Evolutionary conservation across 35 echinoderm and acorn worm genomes (phyloP).

Genomic region (Heliocidaris tuberculata): DNA sequence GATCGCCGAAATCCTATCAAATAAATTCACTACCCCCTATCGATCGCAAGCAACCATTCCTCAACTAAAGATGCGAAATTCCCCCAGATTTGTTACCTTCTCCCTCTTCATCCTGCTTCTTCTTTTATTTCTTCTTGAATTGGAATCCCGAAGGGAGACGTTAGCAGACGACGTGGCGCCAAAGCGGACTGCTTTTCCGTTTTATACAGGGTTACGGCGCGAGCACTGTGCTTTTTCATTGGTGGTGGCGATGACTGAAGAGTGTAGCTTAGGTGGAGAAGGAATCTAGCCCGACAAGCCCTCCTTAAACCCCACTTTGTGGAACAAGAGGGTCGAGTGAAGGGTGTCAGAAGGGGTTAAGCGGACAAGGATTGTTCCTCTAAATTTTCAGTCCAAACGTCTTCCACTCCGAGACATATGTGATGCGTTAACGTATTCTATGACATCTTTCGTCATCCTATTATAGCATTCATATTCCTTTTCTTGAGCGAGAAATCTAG

Average conservation of each 20-base stretch:
- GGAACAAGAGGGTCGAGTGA: conserved; percentile 31
- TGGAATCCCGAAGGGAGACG: conserved; percentile 23
- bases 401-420: conserved; percentile 18
- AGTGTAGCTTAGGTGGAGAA: conserved; percentile 40
- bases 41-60: background rate
- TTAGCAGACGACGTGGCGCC: conserved; percentile 24
- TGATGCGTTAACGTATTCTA: conserved; percentile 18
- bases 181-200: conserved; percentile 17
- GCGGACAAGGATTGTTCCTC: conserved; percentile 41
- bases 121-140: conserved; percentile 24
- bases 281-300: conserved; percentile 29
- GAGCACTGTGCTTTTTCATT: conserved; percentile 40
- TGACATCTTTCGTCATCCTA: conserved; percentile 38
- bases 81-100: conserved; percentile 19
- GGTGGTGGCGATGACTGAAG: conserved; percentile 46
- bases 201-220: background rate
- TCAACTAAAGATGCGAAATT: background rate
- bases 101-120: background rate
- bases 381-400: conserved; percentile 33
- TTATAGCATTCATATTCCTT: background rate
- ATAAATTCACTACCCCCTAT: conserved; percentile 42
- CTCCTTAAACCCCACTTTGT: conserved; percentile 25
- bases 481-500: background rate
- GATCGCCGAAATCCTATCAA: conserved; percentile 37
- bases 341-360: conserved; percentile 48